These are phyloP conservation scores for Serripes groenlandicus DNA, from an alignment of 2,888 invertebrate genomes.

Conservation along the genomic window DNA sequence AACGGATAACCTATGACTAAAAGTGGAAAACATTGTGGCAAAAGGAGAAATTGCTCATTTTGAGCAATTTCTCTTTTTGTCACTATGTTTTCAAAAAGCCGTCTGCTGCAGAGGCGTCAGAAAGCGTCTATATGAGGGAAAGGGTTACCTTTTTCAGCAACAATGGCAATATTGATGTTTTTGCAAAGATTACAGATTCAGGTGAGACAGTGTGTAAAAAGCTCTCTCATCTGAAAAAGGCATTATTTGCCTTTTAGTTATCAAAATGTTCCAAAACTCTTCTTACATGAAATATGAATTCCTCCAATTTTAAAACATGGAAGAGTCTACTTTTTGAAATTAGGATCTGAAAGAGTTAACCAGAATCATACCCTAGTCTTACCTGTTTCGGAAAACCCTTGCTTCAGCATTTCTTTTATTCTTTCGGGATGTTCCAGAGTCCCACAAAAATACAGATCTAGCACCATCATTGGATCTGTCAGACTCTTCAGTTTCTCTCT, in stretches of 20 bases:
- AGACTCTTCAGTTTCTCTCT: slow-evolving; percentile 61
- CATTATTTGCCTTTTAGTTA: too few relatives aligned
- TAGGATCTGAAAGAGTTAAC: background rate
- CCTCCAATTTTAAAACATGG: too few relatives aligned
- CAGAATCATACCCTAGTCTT: slow-evolving; percentile 13
- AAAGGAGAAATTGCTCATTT: background rate
- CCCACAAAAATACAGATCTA: slow-evolving; percentile 83
- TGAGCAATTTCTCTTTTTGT: background rate
- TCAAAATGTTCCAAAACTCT: too few relatives aligned
- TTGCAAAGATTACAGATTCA: too few relatives aligned
- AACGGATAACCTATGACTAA: too few relatives aligned
- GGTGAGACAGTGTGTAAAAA: too few relatives aligned
- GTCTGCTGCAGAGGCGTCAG: background rate
- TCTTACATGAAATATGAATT: too few relatives aligned
- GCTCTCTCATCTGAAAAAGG: too few relatives aligned
- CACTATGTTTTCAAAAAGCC: background rate
- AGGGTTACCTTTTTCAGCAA: background rate
- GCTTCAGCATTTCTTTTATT: slow-evolving; percentile 78
- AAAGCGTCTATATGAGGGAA: background rate
- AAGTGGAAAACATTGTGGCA: background rate
- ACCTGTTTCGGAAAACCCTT: slow-evolving; percentile 83
- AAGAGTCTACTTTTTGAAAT: background rate
- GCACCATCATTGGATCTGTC: slow-evolving; percentile 76
- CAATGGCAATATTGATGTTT: too few relatives aligned
- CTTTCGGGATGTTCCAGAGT: slow-evolving; percentile 78